Conservation (phyloP, 2,797 vertebrate species). For the Pipistrellus kuhlii region DNA sequence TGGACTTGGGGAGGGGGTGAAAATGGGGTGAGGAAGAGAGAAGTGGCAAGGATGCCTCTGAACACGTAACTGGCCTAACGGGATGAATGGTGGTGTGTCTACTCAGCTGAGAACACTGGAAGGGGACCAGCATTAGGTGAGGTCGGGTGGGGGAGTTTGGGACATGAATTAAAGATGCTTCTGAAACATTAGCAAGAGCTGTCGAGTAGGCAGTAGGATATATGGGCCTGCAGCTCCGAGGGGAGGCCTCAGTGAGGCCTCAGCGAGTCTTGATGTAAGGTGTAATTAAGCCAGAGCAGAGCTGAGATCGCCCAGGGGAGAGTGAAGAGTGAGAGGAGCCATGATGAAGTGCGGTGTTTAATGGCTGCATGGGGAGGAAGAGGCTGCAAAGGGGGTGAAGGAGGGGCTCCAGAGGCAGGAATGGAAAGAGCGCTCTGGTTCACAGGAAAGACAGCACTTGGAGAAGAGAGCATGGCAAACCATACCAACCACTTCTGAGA, state of each 20-base stretch:
- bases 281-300: slow-evolving; percentile 56
- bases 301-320: not conserved
- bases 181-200: not conserved
- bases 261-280: not conserved
- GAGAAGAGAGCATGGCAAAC: not conserved
- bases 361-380: not conserved
- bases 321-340: not conserved
- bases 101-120: not conserved
- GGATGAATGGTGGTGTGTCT: not conserved
- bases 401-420: not conserved
- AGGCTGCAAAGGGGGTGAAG: not conserved
- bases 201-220: not conserved
- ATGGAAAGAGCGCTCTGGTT: not conserved
- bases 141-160: not conserved
- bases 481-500: not conserved
- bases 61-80: not conserved
- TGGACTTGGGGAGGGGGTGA: not conserved
- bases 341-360: not conserved
- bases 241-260: not conserved
- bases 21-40: not conserved
- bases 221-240: slow-evolving; percentile 36
- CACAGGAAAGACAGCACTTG: not conserved
- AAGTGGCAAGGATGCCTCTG: not conserved
- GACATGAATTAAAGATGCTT: slow-evolving; percentile 53
- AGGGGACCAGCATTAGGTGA: not conserved